Percentiles rank a stretch among this genome's conserved stretches.
Conservation (phyloP, 2,113 vertebrate species). For the Lipophrys pholis region DNA sequence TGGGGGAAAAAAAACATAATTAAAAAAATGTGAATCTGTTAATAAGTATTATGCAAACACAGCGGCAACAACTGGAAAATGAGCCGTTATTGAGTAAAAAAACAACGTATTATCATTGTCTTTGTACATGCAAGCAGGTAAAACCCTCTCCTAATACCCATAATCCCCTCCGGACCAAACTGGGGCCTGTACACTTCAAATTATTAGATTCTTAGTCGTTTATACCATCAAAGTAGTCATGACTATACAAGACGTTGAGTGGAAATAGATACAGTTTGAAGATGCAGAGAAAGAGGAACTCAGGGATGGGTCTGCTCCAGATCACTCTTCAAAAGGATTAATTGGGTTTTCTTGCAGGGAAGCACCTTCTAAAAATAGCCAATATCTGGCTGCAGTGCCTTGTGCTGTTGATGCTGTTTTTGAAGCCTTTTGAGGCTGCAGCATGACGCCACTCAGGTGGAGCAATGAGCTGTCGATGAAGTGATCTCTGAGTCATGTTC, state of each 20-base stretch:
- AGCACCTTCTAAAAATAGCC: conserved; percentile 59
- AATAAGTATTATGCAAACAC: not conserved
- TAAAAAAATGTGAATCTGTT: not conserved
- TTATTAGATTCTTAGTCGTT: conserved; percentile 5
- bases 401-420: conserved; percentile 5
- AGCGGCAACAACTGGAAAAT: not conserved
- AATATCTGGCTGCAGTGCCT: conserved; percentile 24
- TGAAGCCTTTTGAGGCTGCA: conserved; percentile 43
- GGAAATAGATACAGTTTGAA: conserved; percentile 46
- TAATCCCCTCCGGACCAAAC: not conserved
- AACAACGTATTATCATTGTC: not conserved
- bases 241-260: not conserved
- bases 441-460: conserved; percentile 62
- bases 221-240: conserved; percentile 27
- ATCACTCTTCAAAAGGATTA: conserved; percentile 43
- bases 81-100: not conserved
- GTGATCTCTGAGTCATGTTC: conserved; percentile 55
- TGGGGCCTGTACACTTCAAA: not conserved
- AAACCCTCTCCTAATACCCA: not conserved
- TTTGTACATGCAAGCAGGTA: not conserved
- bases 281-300: conserved; percentile 30
- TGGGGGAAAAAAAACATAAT: too few species aligned
- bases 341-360: conserved; percentile 54
- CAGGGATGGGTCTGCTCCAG: conserved; percentile 18
- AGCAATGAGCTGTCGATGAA: conserved; percentile 20